These are phyloP conservation scores for Drosophila anceps DNA, from an alignment of 2,888 invertebrate genomes.

Conservation along the genomic window DNA sequence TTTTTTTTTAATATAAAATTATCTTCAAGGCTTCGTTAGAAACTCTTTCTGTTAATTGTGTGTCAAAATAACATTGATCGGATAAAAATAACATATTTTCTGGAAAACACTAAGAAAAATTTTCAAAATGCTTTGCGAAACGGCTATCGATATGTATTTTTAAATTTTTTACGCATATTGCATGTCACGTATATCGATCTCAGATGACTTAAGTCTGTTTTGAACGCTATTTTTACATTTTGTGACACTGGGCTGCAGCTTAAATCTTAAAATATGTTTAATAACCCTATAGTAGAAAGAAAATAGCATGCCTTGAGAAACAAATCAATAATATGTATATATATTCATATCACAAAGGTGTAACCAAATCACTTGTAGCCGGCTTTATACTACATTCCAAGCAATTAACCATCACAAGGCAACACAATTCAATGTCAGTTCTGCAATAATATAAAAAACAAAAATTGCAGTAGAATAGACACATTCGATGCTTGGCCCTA, in stretches of 20 bases:
- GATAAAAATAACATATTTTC: neutral
- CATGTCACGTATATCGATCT: neutral
- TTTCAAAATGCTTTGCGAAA: neutral
- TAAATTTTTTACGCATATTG: neutral
- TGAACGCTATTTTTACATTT: neutral
- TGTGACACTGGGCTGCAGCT: neutral
- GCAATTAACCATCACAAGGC: neutral
- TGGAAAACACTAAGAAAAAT: neutral
- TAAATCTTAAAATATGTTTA: rapidly evolving
- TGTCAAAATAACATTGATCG: neutral
- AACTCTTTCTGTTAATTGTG: neutral
- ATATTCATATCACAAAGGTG: neutral
- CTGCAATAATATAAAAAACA: neutral
- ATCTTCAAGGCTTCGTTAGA: neutral
- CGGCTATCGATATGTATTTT: neutral
- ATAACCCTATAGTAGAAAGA: neutral
- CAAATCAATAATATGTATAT: neutral
- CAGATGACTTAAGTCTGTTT: neutral
- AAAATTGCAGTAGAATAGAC: neutral
- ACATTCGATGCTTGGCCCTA: slow-evolving; percentile 2
- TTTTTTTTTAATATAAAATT: too few species aligned
- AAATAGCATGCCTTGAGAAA: neutral
- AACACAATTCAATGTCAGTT: neutral
- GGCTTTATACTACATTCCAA: neutral
- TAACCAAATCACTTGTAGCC: neutral